phyloP scores from a whole-genome alignment of 2,113 vertebrate genomes.

The Takifugu flavidus region DNA sequence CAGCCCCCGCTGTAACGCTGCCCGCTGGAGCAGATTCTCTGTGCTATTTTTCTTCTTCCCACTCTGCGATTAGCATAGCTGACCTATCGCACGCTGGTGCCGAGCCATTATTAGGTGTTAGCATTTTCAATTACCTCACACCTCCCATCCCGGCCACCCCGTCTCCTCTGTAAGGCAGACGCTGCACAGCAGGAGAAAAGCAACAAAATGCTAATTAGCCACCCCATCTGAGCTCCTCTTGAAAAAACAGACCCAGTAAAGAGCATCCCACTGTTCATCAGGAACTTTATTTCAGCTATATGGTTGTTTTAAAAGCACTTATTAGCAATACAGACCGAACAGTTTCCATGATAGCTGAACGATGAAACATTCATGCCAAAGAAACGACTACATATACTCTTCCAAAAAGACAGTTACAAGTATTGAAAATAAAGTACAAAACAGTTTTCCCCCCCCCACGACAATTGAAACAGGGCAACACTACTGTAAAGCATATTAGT shows the following conservation, averaged over 20 bases:
- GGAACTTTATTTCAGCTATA: conserved; percentile 76
- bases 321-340: conserved; percentile 74
- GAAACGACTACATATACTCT: conserved; percentile 57
- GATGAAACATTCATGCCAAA: conserved; percentile 76
- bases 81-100: conserved; percentile 53
- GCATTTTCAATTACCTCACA: conserved; percentile 62
- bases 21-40: conserved; percentile 27
- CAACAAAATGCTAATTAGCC: conserved; percentile 60
- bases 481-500: conserved; percentile 75
- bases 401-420: conserved; percentile 63
- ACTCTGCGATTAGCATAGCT: conserved; percentile 51
- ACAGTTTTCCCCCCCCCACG: conserved; percentile 42
- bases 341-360: conserved; percentile 66
- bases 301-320: conserved; percentile 76
- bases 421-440: conserved; percentile 72
- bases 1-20: conserved; percentile 20
- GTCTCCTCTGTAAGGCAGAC: conserved; percentile 58
- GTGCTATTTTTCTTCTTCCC: conserved; percentile 3
- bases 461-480: conserved; percentile 64
- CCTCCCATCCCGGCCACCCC: conserved; percentile 34
- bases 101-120: conserved; percentile 64
- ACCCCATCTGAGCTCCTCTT: conserved; percentile 30
- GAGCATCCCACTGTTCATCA: conserved; percentile 45
- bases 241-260: conserved; percentile 9
- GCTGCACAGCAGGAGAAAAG: conserved; percentile 65